These are phyloP conservation scores for Drosophila greeni DNA, from an alignment of 2,888 invertebrate species.

Conservation along the genomic window DNA sequence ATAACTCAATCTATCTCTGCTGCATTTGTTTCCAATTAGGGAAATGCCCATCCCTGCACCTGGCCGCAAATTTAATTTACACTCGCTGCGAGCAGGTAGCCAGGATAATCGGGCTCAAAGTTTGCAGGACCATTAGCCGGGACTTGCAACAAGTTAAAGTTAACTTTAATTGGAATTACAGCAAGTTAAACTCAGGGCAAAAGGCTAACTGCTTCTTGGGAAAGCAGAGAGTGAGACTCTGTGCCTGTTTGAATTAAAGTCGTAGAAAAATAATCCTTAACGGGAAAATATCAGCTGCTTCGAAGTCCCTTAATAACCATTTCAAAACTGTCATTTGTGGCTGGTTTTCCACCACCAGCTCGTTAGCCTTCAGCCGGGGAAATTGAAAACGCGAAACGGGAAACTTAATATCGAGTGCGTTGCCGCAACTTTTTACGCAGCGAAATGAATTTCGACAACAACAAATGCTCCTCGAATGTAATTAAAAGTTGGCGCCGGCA, in stretches of 20 bases:
- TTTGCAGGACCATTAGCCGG: neutral
- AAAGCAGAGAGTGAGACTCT: neutral
- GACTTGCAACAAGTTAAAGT: neutral
- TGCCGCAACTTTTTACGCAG: neutral
- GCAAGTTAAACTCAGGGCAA: neutral
- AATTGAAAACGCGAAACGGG: neutral
- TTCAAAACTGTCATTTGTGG: neutral
- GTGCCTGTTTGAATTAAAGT: neutral
- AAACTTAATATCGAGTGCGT: conserved; percentile 19
- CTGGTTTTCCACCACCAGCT: neutral
- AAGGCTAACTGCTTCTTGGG: too few species aligned
- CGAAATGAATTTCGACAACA: neutral
- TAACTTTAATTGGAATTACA: neutral
- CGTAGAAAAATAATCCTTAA: neutral
- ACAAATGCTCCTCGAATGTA: conserved; percentile 2
- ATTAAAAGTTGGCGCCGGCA: conserved; percentile 17
- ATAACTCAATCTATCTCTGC: neutral
- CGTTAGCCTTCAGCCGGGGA: neutral
- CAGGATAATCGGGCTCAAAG: neutral
- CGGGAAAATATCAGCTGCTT: neutral
- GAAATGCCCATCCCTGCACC: neutral
- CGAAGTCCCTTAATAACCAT: neutral
- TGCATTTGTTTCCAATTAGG: neutral
- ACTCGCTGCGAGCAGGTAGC: conserved; percentile 13
- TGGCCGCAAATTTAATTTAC: conserved; percentile 51